Percentiles rank a stretch among this genome's conserved stretches.
These are phyloP conservation scores for Masnerella sp. DNA, from an alignment of 2,888 invertebrate genomes.

Conservation along the genomic window DNA sequence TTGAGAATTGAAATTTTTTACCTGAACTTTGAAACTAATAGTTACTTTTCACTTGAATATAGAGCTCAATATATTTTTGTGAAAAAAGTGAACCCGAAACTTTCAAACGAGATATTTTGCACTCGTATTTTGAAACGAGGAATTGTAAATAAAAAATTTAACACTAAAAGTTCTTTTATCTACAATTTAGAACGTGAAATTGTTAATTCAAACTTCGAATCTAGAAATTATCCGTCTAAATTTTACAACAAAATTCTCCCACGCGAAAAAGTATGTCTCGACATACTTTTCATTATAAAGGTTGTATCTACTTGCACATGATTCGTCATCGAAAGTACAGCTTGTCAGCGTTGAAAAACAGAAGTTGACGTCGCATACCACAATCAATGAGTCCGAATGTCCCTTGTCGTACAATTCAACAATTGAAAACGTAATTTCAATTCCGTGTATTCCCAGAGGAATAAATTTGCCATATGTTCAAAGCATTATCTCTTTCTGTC, in stretches of 20 bases:
- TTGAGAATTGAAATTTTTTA: no score
- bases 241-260: background rate
- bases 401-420: constrained; percentile 28
- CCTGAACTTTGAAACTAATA: no score
- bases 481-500: constrained; percentile 30
- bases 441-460: constrained; percentile 28
- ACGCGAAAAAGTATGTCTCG: background rate
- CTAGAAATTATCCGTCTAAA: background rate
- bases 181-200: no score
- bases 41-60: no score
- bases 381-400: constrained; percentile 34
- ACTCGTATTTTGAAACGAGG: no score
- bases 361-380: constrained; percentile 12
- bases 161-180: no score
- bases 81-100: no score
- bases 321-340: background rate
- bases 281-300: background rate
- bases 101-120: no score
- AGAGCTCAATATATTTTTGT: no score
- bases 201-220: background rate
- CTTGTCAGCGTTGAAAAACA: background rate
- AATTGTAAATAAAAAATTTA: no score
- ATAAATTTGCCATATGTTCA: constrained; percentile 27
- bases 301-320: background rate
- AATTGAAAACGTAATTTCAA: constrained; percentile 36